phyloP scores from a whole-genome alignment of 2,797 vertebrate species.

The Percopsis omiscomaycus region DNA sequence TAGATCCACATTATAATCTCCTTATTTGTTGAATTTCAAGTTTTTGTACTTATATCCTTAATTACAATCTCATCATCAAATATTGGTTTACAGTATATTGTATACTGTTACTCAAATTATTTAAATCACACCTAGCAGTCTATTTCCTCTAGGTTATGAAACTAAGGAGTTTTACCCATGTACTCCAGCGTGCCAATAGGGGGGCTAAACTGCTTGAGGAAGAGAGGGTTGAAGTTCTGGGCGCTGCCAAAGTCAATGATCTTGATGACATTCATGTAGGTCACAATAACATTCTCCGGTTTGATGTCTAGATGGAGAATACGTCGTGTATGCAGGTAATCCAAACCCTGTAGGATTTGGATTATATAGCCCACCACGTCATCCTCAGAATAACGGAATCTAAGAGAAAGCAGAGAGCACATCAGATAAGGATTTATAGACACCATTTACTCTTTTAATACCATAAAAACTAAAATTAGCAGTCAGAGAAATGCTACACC shows the following conservation, averaged over 20 bases:
- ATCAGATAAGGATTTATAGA: background rate
- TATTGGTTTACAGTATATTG: too few species aligned
- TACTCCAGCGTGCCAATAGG: constrained; percentile 91
- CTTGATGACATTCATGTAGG: constrained; percentile 89
- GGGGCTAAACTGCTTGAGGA: constrained; percentile 87
- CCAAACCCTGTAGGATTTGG: constrained; percentile 92
- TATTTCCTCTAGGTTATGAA: background rate
- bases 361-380: constrained; percentile 90
- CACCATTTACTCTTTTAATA: background rate
- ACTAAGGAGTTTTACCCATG: constrained; percentile 84
- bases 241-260: constrained; percentile 96
- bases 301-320: constrained; percentile 97
- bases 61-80: too few species aligned
- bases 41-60: too few species aligned
- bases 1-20: too few species aligned
- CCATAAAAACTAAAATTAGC: too few species aligned
- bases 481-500: too few species aligned
- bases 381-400: constrained; percentile 97
- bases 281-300: constrained; percentile 91
- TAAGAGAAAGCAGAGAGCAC: constrained; percentile 49
- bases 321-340: constrained; percentile 88
- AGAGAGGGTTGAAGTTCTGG: constrained; percentile 91
- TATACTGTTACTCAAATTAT: background rate
- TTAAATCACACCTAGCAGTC: background rate
- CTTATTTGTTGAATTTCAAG: too few species aligned